Conservation (phyloP, 2,888 invertebrate genomes). For the Agriotes lineatus region DNA sequence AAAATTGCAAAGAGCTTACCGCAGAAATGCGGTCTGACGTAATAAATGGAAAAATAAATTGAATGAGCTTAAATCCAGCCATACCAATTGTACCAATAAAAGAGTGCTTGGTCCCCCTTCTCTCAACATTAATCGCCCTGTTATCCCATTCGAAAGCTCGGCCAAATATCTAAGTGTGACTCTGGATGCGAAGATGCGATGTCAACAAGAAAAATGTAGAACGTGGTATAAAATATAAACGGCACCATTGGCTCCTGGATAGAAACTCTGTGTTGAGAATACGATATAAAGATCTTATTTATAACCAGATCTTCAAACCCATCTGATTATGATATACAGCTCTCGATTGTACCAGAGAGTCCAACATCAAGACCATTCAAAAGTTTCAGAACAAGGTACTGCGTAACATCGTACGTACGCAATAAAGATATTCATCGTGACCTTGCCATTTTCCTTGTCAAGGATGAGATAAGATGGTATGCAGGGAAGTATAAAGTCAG, state of each 20-base stretch:
- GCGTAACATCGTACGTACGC: too few relatives aligned
- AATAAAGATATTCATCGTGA: too few relatives aligned
- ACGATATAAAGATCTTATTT: not conserved
- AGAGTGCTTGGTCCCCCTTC: not conserved
- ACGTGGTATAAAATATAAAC: not conserved
- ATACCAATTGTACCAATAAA: not conserved
- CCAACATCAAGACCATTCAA: too few relatives aligned
- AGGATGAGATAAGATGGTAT: too few relatives aligned
- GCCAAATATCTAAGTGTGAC: conserved; percentile 1
- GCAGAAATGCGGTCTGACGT: not conserved
- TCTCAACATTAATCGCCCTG: not conserved
- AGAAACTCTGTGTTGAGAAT: not conserved
- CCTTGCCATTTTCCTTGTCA: too few relatives aligned
- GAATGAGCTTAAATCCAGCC: conserved; percentile 3
- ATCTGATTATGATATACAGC: too few relatives aligned
- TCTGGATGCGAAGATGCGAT: not conserved
- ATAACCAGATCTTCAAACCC: too few relatives aligned
- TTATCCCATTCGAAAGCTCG: not conserved
- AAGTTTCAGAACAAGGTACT: too few relatives aligned
- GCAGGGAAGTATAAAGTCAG: too few relatives aligned
- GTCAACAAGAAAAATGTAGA: not conserved
- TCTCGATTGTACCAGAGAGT: too few relatives aligned
- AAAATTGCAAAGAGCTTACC: not conserved
- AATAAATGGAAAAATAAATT: not conserved
- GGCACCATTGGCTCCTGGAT: not conserved